phyloP scores from a whole-genome alignment of 2,797 vertebrate genomes.

The Periophthalmus magnuspinnatus region DNA sequence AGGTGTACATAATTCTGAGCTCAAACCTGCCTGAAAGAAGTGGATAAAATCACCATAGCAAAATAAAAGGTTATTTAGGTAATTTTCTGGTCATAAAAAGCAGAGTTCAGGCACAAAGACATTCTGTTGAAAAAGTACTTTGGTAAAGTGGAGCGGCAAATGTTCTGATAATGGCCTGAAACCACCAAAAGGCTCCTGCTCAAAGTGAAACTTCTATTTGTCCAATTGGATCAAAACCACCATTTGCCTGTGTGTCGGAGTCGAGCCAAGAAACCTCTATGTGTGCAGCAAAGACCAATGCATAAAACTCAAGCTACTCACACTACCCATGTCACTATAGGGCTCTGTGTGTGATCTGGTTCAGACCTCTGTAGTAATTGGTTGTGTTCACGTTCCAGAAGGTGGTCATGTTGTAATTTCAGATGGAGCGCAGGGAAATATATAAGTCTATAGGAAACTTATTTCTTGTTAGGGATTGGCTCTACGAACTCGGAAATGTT shows the following conservation, averaged over 20 bases:
- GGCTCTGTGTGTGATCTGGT: constrained; percentile 25
- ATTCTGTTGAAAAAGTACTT: neutral
- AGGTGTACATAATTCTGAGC: neutral
- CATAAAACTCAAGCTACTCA: constrained; percentile 19
- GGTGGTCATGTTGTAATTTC: no score
- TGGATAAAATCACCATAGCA: neutral
- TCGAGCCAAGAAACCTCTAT: constrained; percentile 19
- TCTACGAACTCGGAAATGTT: no score
- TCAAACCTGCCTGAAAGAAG: neutral
- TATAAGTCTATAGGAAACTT: no score
- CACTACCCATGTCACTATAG: constrained; percentile 18
- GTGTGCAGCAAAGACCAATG: constrained; percentile 17
- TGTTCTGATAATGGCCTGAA: constrained; percentile 12
- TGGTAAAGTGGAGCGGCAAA: neutral
- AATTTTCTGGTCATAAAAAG: neutral
- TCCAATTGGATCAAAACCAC: constrained; percentile 15
- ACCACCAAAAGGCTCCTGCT: neutral
- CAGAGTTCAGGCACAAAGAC: neutral
- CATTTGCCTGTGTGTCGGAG: constrained; percentile 25
- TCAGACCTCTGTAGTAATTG: constrained; percentile 14
- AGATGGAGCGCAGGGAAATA: no score
- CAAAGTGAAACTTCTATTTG: constrained; percentile 8
- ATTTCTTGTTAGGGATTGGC: no score
- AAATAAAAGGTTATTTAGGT: neutral
- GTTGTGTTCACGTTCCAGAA: no score